phyloP scores from a whole-genome alignment of 2,113 vertebrate species.

The Peucedramus taeniatus region DNA sequence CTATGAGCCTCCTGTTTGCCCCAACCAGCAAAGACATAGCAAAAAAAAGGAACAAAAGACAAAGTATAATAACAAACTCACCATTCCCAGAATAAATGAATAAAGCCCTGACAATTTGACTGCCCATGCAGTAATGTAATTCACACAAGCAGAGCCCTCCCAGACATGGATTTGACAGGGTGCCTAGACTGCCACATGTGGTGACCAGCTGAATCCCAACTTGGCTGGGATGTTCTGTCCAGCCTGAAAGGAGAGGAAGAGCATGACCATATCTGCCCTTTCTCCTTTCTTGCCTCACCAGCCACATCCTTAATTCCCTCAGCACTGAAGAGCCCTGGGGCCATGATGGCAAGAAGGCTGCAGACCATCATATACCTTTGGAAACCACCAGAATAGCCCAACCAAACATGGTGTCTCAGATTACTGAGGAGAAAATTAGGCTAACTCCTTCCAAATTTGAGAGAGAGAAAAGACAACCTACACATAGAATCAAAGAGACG shows the following conservation, averaged over 20 bases:
- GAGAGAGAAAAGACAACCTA: not conserved
- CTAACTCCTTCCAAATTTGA: not conserved
- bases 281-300: not conserved
- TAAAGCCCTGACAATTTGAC: not conserved
- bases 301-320: not conserved
- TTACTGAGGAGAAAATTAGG: not conserved
- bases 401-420: accelerated
- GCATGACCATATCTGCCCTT: not conserved
- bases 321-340: not conserved
- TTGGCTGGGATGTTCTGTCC: not conserved
- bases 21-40: not conserved
- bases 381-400: not conserved
- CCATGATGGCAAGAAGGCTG: not conserved
- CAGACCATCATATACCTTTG: not conserved
- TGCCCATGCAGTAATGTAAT: not conserved
- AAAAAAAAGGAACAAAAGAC: not conserved
- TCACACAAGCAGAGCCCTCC: not conserved
- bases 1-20: not conserved
- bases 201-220: not conserved
- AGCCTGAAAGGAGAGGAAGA: not conserved
- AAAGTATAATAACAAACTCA: not conserved
- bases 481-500: not conserved
- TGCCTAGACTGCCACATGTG: accelerated
- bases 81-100: not conserved
- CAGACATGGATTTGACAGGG: not conserved